Percentiles rank a stretch among this genome's conserved stretches.
Evolutionary conservation across 1,140 invertebrate genomes (phyloP).

Genomic region (Muscidifurax raptorellus): DNA sequence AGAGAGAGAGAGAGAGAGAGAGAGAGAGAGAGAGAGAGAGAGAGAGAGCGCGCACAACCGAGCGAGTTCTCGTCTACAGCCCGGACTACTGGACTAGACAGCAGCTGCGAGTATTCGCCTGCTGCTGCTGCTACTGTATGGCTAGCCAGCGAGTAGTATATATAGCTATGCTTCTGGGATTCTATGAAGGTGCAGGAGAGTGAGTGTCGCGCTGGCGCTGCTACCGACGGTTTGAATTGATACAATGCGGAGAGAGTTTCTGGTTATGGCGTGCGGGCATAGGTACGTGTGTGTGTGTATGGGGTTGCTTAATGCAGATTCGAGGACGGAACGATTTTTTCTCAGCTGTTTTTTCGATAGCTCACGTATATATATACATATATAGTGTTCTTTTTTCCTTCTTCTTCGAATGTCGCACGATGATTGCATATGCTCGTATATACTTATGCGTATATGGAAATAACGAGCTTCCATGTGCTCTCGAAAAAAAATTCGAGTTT

Average conservation of each 20-base stretch:
- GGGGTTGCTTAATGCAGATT: background rate
- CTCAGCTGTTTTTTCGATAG: background rate
- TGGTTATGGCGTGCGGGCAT: background rate
- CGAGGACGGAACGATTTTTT: background rate
- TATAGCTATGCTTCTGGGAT: background rate
- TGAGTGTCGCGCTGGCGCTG: background rate
- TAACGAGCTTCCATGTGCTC: background rate
- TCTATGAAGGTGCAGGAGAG: background rate
- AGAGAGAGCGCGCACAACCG: background rate
- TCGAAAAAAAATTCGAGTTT: background rate
- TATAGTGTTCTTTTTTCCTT: background rate
- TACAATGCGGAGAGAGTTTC: background rate
- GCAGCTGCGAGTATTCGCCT: background rate
- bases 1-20: background rate
- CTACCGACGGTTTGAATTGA: background rate
- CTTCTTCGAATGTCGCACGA: background rate
- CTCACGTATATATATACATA: background rate
- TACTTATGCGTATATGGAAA: too few relatives aligned
- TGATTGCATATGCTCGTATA: too few relatives aligned
- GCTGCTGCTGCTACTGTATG: too few relatives aligned
- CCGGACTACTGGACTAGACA: slow-evolving; percentile 10
- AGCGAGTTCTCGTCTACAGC: background rate
- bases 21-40: background rate
- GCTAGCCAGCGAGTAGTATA: background rate
- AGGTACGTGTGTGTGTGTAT: too few relatives aligned